Base-by-base conservation (phyloP, 2,888 invertebrate genomes). In the Drosophila anomelani region DNA sequence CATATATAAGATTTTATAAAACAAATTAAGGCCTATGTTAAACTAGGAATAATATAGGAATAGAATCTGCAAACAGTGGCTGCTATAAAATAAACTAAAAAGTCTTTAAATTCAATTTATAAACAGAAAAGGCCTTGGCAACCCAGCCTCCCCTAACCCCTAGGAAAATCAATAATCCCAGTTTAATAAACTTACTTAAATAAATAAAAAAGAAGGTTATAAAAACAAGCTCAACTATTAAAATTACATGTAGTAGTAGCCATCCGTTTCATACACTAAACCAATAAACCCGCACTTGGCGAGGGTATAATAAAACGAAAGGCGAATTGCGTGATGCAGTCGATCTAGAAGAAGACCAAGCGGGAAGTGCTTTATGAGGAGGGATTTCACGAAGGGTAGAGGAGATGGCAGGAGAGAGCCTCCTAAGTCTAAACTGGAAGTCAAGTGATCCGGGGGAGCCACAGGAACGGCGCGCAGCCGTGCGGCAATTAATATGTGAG, bases 401-500 rank as follows among this genome's bases (percentile, higher is more conserved):
- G 23, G 32, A 20, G 60, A 17, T n/a, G 20, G 34, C 15, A 34
- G 36, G 15, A 9, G 67, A 29, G 43, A 34, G 26, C 43, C 55
- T 39, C 44, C 57, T 46, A 63, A 57, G 67, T 47, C 57, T 53
- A 58, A 44, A 43, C 59, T 76, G 66, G 77, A 44, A 51, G 67
- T 51, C 61, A 63, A 70, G 58, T 46, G 39, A 54, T 41, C 46
- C 44, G 44, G 71, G 87, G 70, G 57, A 68, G 67, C 81, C 81
- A 81, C 87, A 87, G 71, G 85, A 86, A 85, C 51, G 88, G 89
- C 88, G 86, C 85, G 88, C 88, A 89, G 76, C 86, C 86, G 84
- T 85, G 88, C 84, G 89, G 89, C 85, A 86, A 86, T 86, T 86
- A 86, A 86, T 86, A 86, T 89, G 90, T 86, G 88, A 84, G 85